Evolutionary conservation across 2,888 invertebrate genomes (phyloP), one percentile per base, ranked within the genome.

Genomic region (Limulus polyphemus): DNA sequence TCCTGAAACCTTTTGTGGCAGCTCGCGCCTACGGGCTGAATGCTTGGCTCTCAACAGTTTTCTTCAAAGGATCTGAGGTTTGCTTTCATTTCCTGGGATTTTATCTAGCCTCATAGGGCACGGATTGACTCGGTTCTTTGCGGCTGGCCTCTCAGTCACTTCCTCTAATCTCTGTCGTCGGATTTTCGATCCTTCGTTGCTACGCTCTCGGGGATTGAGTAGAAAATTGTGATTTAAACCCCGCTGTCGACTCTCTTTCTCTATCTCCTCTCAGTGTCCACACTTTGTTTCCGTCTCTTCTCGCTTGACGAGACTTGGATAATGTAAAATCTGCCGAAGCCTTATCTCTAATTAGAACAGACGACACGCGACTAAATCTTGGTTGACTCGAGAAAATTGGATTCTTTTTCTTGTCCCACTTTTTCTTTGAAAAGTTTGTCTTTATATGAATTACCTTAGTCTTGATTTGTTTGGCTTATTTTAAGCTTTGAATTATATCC

Each of bases 61-160:
- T 57, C 60, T 56, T 58, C 55, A 46, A 17, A 62, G 64, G 64
- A 65, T 65, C 62, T 65, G 64, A 65, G 64, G 64, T 65, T 65
- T 65, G 64, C 64, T 65, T 65, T 65, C 64, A 62, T 65, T 65
- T 65, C 64, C 64, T 61, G 49, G 49, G 64, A 60, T 56, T 61
- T 65, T 62, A 65, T 62, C 58, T 60, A 47, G 58, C 57, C 59
- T 65, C 62, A 65, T 65, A 62, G 64, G 61, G 58, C 59, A 55
- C 61, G 57, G 62, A 61, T 62, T 58, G 64, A 57, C 61, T 56
- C 57, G 58, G 61, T 61, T 61, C 64, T 64, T 64, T 64, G 64
- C 61, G 64, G 64, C 61, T 64, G 61, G 59, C 61, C 61, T 59
- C 60, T 61, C 61, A 54, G 56, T 55, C 55, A 13, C 32, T 32